phyloP scores from a whole-genome alignment of 1,140 invertebrate species.

The Hylaeus volcanicus region DNA sequence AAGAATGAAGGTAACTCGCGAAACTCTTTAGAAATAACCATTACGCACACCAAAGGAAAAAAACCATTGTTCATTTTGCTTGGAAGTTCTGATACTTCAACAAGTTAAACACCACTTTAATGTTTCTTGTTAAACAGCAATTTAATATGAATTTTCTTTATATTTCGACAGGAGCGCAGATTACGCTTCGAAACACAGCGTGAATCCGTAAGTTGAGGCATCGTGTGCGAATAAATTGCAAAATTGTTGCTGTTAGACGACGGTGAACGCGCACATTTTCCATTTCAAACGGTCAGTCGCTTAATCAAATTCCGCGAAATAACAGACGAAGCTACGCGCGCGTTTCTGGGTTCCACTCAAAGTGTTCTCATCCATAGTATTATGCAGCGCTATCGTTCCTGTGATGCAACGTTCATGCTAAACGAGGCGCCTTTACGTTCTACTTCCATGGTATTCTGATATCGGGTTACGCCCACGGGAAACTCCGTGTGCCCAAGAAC shows the following conservation, averaged over 20 bases:
- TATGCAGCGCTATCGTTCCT: constrained; percentile 39
- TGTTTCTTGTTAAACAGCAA: too few species aligned
- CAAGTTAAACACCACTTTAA: too few species aligned
- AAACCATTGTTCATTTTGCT: too few species aligned
- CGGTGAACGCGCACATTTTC: background rate
- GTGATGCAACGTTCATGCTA: constrained; percentile 46
- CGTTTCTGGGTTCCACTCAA: constrained; percentile 10
- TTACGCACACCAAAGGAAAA: too few species aligned
- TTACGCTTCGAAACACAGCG: background rate
- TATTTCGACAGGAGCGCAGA: too few species aligned
- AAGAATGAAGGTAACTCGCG: too few species aligned
- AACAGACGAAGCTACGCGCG: background rate
- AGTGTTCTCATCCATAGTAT: constrained; percentile 19
- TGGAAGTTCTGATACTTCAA: too few species aligned
- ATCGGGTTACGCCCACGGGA: constrained; percentile 37
- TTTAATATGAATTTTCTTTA: background rate
- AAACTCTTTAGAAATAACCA: too few species aligned
- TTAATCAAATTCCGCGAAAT: constrained; percentile 24
- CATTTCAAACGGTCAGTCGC: constrained; percentile 4
- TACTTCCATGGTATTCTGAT: constrained; percentile 53
- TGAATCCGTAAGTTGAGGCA: background rate
- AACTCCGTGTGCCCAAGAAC: background rate
- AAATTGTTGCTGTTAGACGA: constrained; percentile 1
- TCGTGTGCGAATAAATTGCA: constrained; percentile 2
- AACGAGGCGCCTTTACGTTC: constrained; percentile 50